Evolutionary conservation across 2,888 invertebrate species (phyloP).

Genomic region (Ophraella communa): DNA sequence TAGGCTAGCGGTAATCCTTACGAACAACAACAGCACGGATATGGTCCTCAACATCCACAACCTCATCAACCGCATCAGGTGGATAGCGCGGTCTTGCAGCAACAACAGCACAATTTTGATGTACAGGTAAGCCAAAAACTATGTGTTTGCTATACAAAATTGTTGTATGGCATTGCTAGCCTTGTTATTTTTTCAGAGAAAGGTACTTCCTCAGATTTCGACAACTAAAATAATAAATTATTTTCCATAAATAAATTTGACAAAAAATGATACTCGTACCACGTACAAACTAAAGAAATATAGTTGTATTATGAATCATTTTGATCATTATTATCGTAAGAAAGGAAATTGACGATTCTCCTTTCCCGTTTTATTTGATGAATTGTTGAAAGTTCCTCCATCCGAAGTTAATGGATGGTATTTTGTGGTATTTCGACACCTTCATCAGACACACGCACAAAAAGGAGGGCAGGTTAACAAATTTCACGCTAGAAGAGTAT

Average conservation of each 20-base stretch:
- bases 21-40: constrained; percentile 56
- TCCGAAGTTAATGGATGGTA: background rate
- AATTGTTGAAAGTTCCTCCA: background rate
- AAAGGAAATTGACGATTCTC: background rate
- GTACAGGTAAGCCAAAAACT: constrained; percentile 70
- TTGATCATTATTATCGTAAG: background rate
- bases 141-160: too few species aligned
- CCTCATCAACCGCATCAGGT: constrained; percentile 58
- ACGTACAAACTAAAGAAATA: too few species aligned
- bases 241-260: too few species aligned
- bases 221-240: too few species aligned
- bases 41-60: constrained; percentile 55
- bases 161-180: too few species aligned
- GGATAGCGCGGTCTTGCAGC: constrained; percentile 59
- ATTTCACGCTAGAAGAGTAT: background rate
- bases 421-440: background rate
- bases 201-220: too few species aligned
- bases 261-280: too few species aligned
- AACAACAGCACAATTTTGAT: constrained; percentile 77
- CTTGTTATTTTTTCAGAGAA: too few species aligned
- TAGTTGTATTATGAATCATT: too few species aligned
- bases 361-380: background rate
- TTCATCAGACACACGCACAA: background rate
- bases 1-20: constrained; percentile 54
- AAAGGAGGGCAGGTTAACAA: background rate